These are phyloP conservation scores for Semotilus atromaculatus DNA, from an alignment of 2,797 vertebrate genomes.

Conservation along the genomic window DNA sequence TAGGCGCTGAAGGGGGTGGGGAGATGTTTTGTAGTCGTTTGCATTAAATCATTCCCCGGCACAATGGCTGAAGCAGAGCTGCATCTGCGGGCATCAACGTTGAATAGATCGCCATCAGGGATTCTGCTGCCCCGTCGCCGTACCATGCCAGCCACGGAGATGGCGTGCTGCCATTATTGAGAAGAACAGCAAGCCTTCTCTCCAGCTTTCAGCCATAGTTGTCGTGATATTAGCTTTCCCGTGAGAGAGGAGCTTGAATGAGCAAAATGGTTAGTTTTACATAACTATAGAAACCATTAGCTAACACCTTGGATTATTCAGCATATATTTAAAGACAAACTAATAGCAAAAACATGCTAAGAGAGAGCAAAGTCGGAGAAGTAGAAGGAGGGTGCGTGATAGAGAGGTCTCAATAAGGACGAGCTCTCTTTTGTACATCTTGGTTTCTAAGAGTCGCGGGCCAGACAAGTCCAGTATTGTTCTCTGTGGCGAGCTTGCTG, in stretches of 20 bases:
- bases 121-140: conserved; percentile 70
- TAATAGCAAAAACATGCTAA: background rate
- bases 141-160: conserved; percentile 65
- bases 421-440: conserved; percentile 62
- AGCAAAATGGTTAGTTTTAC: conserved; percentile 6
- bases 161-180: conserved; percentile 78
- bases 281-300: conserved; percentile 13
- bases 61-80: conserved; percentile 73
- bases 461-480: conserved; percentile 77
- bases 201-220: conserved; percentile 28
- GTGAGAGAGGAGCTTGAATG: conserved; percentile 36
- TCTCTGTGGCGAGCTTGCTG: conserved; percentile 66
- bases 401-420: conserved; percentile 51
- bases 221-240: conserved; percentile 34
- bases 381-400: conserved; percentile 14
- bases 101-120: conserved; percentile 71
- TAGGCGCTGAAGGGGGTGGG: conserved; percentile 55
- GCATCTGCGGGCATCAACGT: conserved; percentile 76
- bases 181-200: conserved; percentile 41
- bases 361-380: background rate
- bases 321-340: background rate
- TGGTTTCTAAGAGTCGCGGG: conserved; percentile 61
- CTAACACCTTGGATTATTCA: background rate
- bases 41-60: conserved; percentile 75
- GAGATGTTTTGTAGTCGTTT: conserved; percentile 66